These are phyloP conservation scores for Eulemur coronatus DNA, from an alignment of 2,797 vertebrate genomes.

Conservation along the genomic window DNA sequence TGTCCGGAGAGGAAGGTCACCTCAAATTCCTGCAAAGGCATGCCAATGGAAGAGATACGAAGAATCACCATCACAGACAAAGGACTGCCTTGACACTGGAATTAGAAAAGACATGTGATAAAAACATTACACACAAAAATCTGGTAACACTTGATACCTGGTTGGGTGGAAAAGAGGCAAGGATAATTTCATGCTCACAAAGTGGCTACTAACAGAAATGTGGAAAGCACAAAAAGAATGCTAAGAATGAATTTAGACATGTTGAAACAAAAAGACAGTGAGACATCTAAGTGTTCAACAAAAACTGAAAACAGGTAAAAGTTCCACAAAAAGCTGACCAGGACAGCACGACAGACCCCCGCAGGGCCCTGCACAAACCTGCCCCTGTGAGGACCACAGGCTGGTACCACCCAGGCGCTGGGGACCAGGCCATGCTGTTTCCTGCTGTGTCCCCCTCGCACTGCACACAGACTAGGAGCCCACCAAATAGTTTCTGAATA, in stretches of 20 bases:
- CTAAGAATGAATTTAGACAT: not conserved
- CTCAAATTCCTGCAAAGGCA: not conserved
- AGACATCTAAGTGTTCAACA: not conserved
- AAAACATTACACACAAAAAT: not conserved
- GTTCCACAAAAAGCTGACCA: not conserved
- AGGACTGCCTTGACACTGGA: not conserved
- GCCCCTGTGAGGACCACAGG: not conserved
- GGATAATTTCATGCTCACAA: not conserved
- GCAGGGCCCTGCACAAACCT: not conserved
- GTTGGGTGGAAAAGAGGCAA: not conserved
- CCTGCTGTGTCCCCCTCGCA: accelerated
- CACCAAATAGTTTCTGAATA: not conserved
- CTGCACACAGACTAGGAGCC: not conserved
- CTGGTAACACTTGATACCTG: not conserved
- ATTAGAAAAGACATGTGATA: not conserved
- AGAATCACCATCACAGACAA: not conserved
- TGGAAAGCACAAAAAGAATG: not conserved
- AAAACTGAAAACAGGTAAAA: not conserved
- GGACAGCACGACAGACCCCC: not conserved
- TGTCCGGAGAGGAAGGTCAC: not conserved
- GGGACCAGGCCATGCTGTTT: not conserved
- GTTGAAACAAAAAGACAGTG: not conserved
- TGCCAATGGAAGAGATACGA: not conserved
- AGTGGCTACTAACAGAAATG: not conserved
- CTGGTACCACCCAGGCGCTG: accelerated